Evolutionary conservation across 2,797 vertebrate species (phyloP).

Genomic region (Halcyon smyrnensis): DNA sequence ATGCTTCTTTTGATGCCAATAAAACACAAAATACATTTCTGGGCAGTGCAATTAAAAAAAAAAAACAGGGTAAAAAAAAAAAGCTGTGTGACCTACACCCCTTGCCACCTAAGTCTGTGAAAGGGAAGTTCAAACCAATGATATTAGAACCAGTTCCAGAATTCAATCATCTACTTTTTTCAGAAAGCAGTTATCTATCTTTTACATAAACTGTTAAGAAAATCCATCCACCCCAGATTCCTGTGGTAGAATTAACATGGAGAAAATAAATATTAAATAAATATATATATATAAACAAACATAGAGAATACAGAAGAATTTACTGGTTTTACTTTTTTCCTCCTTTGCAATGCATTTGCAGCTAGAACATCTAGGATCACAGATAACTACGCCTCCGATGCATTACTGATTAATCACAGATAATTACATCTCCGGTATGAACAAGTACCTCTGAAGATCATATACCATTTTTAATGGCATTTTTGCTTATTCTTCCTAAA

Average conservation of each 20-base stretch:
- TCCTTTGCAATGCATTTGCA: neutral
- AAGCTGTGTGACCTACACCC: neutral
- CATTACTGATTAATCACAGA: neutral
- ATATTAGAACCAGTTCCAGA: neutral
- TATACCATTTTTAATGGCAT: neutral
- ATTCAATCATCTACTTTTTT: neutral
- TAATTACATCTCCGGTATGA: neutral
- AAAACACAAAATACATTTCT: neutral
- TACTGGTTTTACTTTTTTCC: neutral
- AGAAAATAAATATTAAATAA: neutral
- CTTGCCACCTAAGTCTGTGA: neutral
- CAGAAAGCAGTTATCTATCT: neutral
- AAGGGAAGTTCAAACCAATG: neutral
- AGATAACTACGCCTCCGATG: neutral
- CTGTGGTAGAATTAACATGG: neutral
- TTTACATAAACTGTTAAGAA: neutral
- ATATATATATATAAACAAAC: neutral
- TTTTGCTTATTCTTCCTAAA: neutral
- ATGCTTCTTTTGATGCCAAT: neutral
- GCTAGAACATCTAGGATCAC: neutral
- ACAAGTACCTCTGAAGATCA: neutral
- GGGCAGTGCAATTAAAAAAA: neutral
- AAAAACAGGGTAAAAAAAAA: rapidly evolving
- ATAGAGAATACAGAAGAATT: neutral
- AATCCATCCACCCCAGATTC: neutral